phyloP scores from a whole-genome alignment of 2,888 invertebrate genomes.

The Leptinotarsa rubiginosa region DNA sequence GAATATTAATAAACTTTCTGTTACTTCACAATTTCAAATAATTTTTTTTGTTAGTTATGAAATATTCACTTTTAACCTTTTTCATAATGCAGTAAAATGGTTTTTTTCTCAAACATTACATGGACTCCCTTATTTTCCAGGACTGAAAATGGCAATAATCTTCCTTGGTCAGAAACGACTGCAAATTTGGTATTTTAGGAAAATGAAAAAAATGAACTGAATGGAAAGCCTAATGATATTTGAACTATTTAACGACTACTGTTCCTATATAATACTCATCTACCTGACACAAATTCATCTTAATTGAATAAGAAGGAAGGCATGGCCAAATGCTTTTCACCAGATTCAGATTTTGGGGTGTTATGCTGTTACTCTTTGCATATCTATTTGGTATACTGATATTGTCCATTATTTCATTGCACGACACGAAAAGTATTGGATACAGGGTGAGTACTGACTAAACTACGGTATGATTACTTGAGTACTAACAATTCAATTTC shows the following conservation, averaged over 20 bases:
- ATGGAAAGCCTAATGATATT: not conserved
- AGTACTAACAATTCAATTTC: not conserved
- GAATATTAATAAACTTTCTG: no score
- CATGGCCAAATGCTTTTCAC: constrained; percentile 63
- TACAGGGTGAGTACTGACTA: constrained; percentile 42
- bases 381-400: constrained; percentile 66
- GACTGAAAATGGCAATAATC: not conserved
- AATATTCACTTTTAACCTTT: no score
- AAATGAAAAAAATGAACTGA: not conserved
- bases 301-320: constrained; percentile 29
- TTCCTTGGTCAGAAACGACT: not conserved
- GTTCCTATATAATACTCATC: constrained; percentile 5
- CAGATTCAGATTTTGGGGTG: constrained; percentile 65
- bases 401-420: constrained; percentile 65
- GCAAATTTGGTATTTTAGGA: not conserved
- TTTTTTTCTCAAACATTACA: no score
- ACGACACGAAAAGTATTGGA: constrained; percentile 58
- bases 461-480: not conserved
- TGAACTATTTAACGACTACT: not conserved
- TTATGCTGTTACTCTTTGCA: constrained; percentile 63
- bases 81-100: no score
- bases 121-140: not conserved
- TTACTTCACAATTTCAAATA: no score
- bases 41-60: no score
- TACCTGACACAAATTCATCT: not conserved